Conservation (phyloP, 1,140 invertebrate species). For the Proales similis region DNA sequence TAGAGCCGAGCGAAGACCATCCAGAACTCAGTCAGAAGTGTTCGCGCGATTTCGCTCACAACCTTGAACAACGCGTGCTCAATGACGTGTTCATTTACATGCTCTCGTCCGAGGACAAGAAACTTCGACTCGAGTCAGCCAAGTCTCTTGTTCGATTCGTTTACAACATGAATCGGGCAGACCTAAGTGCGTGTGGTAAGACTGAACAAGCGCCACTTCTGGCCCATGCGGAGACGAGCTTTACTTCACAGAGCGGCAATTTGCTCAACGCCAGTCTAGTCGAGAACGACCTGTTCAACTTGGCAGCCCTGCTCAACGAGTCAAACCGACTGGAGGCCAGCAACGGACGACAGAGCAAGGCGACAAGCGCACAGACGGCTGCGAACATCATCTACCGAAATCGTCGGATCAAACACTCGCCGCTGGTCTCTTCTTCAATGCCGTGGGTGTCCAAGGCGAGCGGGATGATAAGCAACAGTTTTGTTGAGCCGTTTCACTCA, state of each 20-base stretch:
- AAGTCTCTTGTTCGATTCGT: conserved; percentile 63
- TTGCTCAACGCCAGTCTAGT: neutral
- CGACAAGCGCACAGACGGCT: too few relatives aligned
- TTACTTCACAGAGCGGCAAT: too few relatives aligned
- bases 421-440: conserved; percentile 2
- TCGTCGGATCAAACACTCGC: conserved; percentile 15
- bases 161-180: conserved; percentile 10
- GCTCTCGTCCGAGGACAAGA: conserved; percentile 66
- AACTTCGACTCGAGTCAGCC: conserved; percentile 67
- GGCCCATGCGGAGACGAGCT: too few relatives aligned
- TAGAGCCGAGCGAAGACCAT: conserved; percentile 43
- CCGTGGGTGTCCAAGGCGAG: conserved; percentile 9
- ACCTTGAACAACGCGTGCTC: conserved; percentile 60
- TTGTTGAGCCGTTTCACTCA: conserved; percentile 29
- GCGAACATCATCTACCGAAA: neutral
- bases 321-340: too few relatives aligned
- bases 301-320: too few relatives aligned
- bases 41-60: conserved; percentile 4
- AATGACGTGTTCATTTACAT: conserved; percentile 60
- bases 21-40: conserved; percentile 39
- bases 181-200: too few relatives aligned
- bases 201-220: too few relatives aligned
- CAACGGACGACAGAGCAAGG: too few relatives aligned
- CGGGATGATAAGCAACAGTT: conserved; percentile 18
- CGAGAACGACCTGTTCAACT: conserved; percentile 11